phyloP scores from a whole-genome alignment of 2,113 vertebrate species.

The Microtus pennsylvanicus region DNA sequence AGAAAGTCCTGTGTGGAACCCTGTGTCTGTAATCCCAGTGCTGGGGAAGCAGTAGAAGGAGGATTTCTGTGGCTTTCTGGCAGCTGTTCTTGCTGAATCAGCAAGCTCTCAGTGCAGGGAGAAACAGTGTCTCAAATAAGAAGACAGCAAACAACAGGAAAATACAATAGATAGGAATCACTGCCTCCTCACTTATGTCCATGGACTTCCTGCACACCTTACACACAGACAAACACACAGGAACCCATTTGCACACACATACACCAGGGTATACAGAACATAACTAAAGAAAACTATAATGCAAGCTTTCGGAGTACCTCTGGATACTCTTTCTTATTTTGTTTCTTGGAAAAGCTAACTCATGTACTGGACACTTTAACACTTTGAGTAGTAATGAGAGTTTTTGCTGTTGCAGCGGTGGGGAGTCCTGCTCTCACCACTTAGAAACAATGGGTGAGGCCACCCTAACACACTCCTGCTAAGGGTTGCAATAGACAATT shows the following conservation, averaged over 20 bases:
- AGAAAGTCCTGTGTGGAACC: not conserved
- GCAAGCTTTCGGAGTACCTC: not conserved
- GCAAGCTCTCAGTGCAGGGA: not conserved
- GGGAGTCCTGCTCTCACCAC: not conserved
- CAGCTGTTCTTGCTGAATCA: not conserved
- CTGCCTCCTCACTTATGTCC: not conserved
- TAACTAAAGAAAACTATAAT: not conserved
- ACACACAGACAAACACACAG: not conserved
- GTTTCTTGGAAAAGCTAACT: not conserved
- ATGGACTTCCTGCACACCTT: not conserved
- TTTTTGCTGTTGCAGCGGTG: not conserved
- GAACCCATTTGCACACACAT: not conserved
- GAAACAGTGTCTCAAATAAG: not conserved
- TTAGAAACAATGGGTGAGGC: not conserved
- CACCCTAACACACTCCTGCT: not conserved
- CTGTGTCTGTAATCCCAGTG: not conserved
- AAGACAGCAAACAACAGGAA: not conserved
- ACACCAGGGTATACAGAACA: not conserved
- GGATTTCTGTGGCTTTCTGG: not conserved
- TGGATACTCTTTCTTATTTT: not conserved
- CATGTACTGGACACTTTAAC: not conserved
- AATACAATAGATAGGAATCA: not conserved
- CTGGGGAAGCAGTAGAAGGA: not conserved
- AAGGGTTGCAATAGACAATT: not conserved
- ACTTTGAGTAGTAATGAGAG: not conserved